Base-by-base conservation (phyloP, 2,888 invertebrate species). In the Metopia argyrocephala region DNA sequence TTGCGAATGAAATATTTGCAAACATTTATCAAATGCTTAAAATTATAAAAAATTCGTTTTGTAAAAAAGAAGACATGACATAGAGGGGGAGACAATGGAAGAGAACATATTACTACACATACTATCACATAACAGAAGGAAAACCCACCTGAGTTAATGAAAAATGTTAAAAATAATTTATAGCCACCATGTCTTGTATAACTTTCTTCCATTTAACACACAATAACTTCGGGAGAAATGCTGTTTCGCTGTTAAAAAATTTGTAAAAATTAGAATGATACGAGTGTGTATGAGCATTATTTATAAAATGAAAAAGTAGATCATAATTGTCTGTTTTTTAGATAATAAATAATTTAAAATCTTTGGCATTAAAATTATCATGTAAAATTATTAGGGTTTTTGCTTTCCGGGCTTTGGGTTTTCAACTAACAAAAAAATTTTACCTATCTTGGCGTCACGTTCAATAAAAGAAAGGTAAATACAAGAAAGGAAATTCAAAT, bases 111-210 rank as follows among this genome's bases (percentile, higher is more conserved):
- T 45, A 45, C 23, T 5, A 3, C 28, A 46, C 5, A 9, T 15
- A 27, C 7, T 12, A 69, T 25, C 38, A 15, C 28, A 12, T 9
- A 31, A 64, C 48, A 38, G 62, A 50, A 3, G 18, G 20, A 18
- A 62, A 76, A 64, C 62, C n/a, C n/a, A 76, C 56, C 64, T 76
- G 76, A 48, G 69, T 64, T 69, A 70, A 70, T 76, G 64, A 56
- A 70, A 50, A 64, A 27, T 70, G 9, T 25, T 50, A 18, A 5
- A 70, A 64, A 46, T 56, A 21, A 56, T 48, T 65, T 25, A 62
- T 52, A 70, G 52, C 45, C 7, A 12, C 15, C 20, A 46, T 45
- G 68, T 23, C 46, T 48, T 48, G 46, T 28, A 54, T 25, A 23
- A 54, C 23, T 25, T 21, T 6, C 5, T 4, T 23, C 6, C 27